These are phyloP conservation scores for Catharus bicknelli DNA, from an alignment of 2,113 vertebrate species.

Conservation along the genomic window DNA sequence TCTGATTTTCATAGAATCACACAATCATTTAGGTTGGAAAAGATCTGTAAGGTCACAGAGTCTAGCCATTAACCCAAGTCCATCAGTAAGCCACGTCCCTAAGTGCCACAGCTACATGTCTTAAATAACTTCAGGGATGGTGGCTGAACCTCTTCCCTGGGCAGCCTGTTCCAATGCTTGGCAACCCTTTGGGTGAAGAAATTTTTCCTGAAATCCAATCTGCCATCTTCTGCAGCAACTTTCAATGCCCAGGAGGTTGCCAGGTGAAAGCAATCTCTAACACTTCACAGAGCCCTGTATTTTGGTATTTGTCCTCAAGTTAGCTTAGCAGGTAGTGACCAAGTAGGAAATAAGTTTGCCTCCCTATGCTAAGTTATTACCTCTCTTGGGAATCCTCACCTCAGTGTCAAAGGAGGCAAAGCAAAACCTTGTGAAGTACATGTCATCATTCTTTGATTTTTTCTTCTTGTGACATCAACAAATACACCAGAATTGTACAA, in stretches of 20 bases:
- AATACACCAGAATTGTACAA: background rate
- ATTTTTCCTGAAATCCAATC: background rate
- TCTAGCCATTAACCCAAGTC: background rate
- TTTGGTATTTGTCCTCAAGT: background rate
- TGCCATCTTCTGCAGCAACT: background rate
- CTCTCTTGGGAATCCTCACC: background rate
- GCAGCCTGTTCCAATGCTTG: background rate
- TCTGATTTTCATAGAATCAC: background rate
- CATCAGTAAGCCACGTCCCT: background rate
- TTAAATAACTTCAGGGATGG: background rate
- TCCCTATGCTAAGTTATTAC: background rate
- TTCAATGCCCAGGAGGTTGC: background rate
- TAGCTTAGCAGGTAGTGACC: background rate
- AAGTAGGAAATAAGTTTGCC: background rate
- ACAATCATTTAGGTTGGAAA: background rate
- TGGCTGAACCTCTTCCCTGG: background rate
- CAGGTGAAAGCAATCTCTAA: background rate
- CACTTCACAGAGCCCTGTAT: background rate
- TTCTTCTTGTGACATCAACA: background rate
- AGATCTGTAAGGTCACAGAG: background rate
- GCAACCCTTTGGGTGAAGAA: background rate
- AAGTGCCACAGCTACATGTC: fast-evolving
- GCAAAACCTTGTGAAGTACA: background rate
- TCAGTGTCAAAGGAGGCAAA: background rate
- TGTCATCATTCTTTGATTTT: background rate